Evolutionary conservation across 2,888 invertebrate species (phyloP).

Genomic region (Morpho helenor): DNA sequence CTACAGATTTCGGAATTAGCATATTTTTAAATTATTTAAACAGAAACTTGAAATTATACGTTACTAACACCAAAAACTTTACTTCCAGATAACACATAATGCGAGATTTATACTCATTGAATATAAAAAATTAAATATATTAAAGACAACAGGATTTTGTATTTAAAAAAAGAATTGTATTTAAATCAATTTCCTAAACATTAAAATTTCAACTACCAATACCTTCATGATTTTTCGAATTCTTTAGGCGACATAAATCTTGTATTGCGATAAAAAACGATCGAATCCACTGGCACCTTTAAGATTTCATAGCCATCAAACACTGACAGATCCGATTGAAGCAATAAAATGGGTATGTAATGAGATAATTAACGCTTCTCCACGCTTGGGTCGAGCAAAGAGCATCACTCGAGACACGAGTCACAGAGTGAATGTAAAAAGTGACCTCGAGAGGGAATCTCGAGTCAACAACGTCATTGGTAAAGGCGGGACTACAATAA

Average conservation of each 20-base stretch:
- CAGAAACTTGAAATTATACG: too few relatives aligned
- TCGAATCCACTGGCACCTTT: background rate
- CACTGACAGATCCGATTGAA: constrained; percentile 21
- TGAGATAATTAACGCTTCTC: constrained; percentile 44
- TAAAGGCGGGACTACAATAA: constrained; percentile 31
- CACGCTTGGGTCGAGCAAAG: constrained; percentile 50
- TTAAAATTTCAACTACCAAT: too few relatives aligned
- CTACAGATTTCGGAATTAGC: too few relatives aligned
- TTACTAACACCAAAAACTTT: too few relatives aligned
- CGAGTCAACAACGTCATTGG: constrained; percentile 26
- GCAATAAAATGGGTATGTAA: constrained; percentile 25
- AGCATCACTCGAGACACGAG: constrained; percentile 61
- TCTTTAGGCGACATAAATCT: background rate
- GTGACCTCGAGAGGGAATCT: constrained; percentile 34
- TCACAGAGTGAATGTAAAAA: constrained; percentile 49
- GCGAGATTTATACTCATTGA: too few relatives aligned
- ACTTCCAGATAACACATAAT: too few relatives aligned
- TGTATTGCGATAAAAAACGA: background rate
- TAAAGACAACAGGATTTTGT: too few relatives aligned
- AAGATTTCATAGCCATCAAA: constrained; percentile 18
- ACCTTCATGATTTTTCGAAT: too few relatives aligned
- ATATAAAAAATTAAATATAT: too few relatives aligned
- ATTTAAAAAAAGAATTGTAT: too few relatives aligned
- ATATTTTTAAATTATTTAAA: too few relatives aligned
- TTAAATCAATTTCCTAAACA: too few relatives aligned